Conservation (phyloP, 1,140 invertebrate species). For the Mylabris phalerata region DNA sequence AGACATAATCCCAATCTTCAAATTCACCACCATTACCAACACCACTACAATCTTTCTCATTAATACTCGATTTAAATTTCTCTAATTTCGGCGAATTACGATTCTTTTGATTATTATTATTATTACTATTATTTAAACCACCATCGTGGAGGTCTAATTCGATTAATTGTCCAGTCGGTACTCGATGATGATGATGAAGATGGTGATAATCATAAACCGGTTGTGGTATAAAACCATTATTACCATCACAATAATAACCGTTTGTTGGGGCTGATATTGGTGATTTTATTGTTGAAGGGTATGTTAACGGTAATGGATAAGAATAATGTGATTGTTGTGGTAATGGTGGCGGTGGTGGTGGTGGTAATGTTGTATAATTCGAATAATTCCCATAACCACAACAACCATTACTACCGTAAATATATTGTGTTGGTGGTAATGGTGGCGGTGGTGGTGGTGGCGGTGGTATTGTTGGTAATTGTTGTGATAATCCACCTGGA, state of each 20-base stretch:
- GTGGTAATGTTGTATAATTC: constrained; percentile 10
- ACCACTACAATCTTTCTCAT: constrained; percentile 26
- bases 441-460: not conserved
- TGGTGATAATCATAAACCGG: not conserved
- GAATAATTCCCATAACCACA: constrained; percentile 25
- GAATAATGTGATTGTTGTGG: not conserved
- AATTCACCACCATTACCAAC: constrained; percentile 38
- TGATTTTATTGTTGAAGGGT: constrained; percentile 10
- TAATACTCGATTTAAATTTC: not conserved
- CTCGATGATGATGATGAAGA: constrained; percentile 16
- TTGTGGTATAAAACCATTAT: constrained; percentile 10
- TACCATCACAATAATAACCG: constrained; percentile 22
- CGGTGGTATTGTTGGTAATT: constrained; percentile 1
- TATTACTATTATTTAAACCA: not conserved
- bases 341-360: not conserved
- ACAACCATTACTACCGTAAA: constrained; percentile 16
- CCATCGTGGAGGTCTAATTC: constrained; percentile 55
- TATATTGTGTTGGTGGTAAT: constrained; percentile 15
- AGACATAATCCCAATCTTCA: constrained; percentile 73
- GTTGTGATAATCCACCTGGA: not conserved
- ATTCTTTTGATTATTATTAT: not conserved
- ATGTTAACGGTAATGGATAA: constrained; percentile 36
- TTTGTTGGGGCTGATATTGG: constrained; percentile 10
- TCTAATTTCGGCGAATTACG: not conserved
- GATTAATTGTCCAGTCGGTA: constrained; percentile 59